These are phyloP conservation scores for Drosophila subsilvestris DNA, from an alignment of 2,888 invertebrate genomes.

Conservation along the genomic window DNA sequence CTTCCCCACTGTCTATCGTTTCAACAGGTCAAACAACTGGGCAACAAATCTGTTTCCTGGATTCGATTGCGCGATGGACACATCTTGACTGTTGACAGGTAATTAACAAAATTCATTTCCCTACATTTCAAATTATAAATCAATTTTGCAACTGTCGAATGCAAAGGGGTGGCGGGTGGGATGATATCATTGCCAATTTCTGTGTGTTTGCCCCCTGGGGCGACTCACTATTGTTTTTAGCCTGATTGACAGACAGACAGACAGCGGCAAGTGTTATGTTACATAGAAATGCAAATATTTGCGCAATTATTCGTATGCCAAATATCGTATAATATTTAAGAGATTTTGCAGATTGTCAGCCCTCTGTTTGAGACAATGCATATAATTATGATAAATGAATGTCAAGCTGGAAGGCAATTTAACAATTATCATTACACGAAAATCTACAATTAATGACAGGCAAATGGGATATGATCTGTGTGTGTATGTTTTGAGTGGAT, in stretches of 20 bases:
- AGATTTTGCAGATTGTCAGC: constrained; percentile 27
- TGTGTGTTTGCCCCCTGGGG: constrained; percentile 11
- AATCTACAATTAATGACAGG: constrained; percentile 4
- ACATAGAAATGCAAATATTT: constrained; percentile 37
- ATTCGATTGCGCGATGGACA: constrained; percentile 94
- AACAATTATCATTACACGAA: constrained; percentile 31
- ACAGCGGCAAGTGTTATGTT: constrained; percentile 30
- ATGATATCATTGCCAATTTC: constrained; percentile 12
- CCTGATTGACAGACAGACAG: constrained; percentile 47
- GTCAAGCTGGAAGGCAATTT: constrained; percentile 10
- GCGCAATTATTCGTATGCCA: constrained; percentile 16
- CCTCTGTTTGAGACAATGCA: constrained; percentile 22
- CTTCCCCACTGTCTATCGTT: constrained; percentile 12
- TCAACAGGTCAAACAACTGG: constrained; percentile 91
- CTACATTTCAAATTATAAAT: constrained; percentile 30
- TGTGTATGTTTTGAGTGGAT: neutral
- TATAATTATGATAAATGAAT: constrained; percentile 21
- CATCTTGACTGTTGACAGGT: constrained; percentile 94
- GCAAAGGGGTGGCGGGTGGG: neutral
- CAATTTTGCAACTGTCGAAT: constrained; percentile 13
- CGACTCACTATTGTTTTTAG: constrained; percentile 30
- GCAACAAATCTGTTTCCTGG: constrained; percentile 97
- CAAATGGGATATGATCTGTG: neutral
- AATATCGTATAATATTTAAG: constrained; percentile 1
- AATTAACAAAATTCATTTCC: constrained; percentile 80